Conservation (phyloP, 2,113 vertebrate genomes). For the Platysteira castanea region DNA sequence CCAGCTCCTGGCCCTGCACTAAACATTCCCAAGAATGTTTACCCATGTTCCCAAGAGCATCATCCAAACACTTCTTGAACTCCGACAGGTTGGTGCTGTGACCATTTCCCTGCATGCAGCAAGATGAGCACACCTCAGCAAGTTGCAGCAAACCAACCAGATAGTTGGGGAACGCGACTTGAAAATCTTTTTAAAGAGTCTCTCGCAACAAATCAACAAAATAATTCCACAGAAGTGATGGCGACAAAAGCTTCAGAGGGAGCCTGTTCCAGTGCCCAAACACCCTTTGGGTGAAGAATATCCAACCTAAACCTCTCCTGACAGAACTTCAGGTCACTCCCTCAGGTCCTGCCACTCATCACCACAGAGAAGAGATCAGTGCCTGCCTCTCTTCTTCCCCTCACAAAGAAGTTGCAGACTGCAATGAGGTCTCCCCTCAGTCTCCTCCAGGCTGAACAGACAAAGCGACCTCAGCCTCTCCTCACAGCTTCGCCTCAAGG, state of each 20-base stretch:
- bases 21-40: no score
- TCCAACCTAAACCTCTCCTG: neutral
- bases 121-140: no score
- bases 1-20: neutral
- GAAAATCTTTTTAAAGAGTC: no score
- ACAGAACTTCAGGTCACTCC: neutral
- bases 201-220: no score
- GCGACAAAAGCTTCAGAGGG: no score
- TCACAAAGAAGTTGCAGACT: neutral
- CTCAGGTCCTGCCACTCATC: accelerated
- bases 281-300: neutral
- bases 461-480: neutral
- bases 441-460: neutral
- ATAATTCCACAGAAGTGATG: no score
- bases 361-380: neutral
- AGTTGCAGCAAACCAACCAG: no score
- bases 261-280: neutral
- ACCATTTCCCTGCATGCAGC: neutral
- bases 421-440: neutral
- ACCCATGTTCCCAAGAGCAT: accelerated
- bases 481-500: neutral
- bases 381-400: neutral
- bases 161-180: no score
- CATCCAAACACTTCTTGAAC: neutral
- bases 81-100: neutral